phyloP scores from a whole-genome alignment of 2,113 vertebrate species.

The Zosterops lateralis region DNA sequence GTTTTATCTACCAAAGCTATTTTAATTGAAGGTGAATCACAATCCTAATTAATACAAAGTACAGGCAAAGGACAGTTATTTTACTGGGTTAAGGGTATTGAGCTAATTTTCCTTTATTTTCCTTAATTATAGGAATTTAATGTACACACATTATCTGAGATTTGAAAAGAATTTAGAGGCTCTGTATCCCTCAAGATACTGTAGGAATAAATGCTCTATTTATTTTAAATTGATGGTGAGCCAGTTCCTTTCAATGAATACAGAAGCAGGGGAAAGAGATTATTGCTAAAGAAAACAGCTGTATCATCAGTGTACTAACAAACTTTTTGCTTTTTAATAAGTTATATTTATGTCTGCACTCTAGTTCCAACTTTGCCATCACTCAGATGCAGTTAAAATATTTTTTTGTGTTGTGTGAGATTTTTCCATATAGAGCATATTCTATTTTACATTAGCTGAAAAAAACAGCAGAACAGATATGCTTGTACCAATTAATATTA shows the following conservation, averaged over 20 bases:
- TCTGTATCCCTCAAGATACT: neutral
- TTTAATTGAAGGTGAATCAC: neutral
- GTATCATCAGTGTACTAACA: neutral
- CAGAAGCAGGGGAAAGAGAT: neutral
- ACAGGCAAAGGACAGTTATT: neutral
- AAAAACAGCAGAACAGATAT: neutral
- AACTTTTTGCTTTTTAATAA: neutral
- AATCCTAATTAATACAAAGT: neutral
- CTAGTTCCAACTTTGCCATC: neutral
- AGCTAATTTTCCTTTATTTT: neutral
- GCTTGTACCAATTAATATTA: neutral
- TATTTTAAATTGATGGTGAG: neutral
- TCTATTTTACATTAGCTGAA: neutral
- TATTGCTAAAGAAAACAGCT: neutral
- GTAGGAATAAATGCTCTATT: neutral
- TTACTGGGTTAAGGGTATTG: neutral
- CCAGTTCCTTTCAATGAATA: neutral
- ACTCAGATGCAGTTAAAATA: neutral
- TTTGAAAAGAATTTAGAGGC: neutral
- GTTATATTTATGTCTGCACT: neutral
- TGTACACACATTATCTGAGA: neutral
- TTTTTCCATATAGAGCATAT: neutral
- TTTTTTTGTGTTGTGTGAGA: neutral
- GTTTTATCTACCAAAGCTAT: neutral
- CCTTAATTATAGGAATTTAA: neutral